Evolutionary conservation across 2,113 vertebrate species (phyloP), one percentile per base, ranked within the genome.

Genomic region (Petrocephalus zakoni): DNA sequence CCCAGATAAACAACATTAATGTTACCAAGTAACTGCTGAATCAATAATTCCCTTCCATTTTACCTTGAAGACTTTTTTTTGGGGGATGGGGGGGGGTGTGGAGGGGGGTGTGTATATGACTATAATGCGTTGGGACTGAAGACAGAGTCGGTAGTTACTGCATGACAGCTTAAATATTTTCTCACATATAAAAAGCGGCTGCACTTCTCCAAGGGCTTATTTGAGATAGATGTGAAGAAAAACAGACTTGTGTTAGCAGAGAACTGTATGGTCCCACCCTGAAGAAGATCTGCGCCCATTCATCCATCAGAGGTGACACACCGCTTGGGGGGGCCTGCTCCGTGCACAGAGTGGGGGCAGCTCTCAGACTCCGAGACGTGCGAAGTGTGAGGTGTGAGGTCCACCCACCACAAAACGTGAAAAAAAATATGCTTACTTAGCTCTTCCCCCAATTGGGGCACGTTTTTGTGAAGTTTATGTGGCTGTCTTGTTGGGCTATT

Each of bases 11-110:
- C 51, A 25, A n/a, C 52, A 8, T 85, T 78, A 78, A 78, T 78
- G 72, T 42, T 42, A 29, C 37, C 29, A 19, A 78, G 72, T 78
- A 42, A 78, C 72, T 78, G 72, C 37, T 34, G 17, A 29, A 37
- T 78, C 34, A 78, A 52, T 51, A 53, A 85, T 85, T 85, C 46
- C 42, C 81, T 84, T 84, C 49, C 42, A 84, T 83, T 83, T 47
- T 46, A 22, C 22, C 81, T 51, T 84, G 81, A 84, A 25, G 15
- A n/a, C 51, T 51, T 49, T 84, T 82, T 0, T 64, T 64, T 64
- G 47, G 8, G 61, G n/a, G 72, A n/a, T n/a, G 17, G 34, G 2
- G n/a, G n/a, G n/a, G n/a, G n/a, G n/a, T n/a, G n/a, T n/a, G n/a
- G n/a, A n/a, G n/a, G n/a, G n/a, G n/a, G n/a, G n/a, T n/a, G n/a